A percentile compares a stretch with the other conserved stretches of the same genome.
These are phyloP conservation scores for Eriosoma lanigerum DNA, from an alignment of 1,140 invertebrate genomes.

Conservation along the genomic window DNA sequence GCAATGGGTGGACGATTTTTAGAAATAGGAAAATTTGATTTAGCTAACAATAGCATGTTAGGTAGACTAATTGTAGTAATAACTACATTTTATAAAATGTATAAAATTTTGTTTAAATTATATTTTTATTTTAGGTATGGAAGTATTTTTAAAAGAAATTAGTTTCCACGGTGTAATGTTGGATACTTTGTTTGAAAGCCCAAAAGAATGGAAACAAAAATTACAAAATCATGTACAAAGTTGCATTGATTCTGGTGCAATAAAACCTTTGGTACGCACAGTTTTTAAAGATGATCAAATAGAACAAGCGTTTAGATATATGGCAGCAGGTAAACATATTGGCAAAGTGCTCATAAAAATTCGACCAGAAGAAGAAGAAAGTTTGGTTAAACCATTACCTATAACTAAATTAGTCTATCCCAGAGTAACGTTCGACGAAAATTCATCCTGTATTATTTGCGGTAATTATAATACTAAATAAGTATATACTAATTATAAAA, in stretches of 20 bases:
- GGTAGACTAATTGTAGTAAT: slow-evolving; percentile 59
- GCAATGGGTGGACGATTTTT: slow-evolving; percentile 69
- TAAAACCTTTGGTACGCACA: slow-evolving; percentile 65
- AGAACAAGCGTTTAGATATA: slow-evolving; percentile 66
- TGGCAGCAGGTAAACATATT: slow-evolving; percentile 80
- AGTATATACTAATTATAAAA: background rate
- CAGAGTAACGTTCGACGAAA: slow-evolving; percentile 61
- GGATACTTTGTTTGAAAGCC: slow-evolving; percentile 69
- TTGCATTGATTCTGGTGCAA: slow-evolving; percentile 68
- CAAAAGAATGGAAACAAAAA: slow-evolving; percentile 57
- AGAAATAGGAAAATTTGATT: slow-evolving; percentile 74
- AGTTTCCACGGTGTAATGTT: slow-evolving; percentile 87
- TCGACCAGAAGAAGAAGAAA: slow-evolving; percentile 61
- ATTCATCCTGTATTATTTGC: slow-evolving; percentile 61
- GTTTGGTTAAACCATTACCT: slow-evolving; percentile 54
- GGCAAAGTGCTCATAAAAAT: slow-evolving; percentile 82
- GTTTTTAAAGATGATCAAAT: slow-evolving; percentile 66
- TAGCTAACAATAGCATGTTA: slow-evolving; percentile 67
- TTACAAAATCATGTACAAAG: slow-evolving; percentile 63
- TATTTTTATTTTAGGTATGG: slow-evolving; percentile 57
- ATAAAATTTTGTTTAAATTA: background rate
- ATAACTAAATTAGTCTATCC: slow-evolving; percentile 61
- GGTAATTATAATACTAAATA: slow-evolving; percentile 55
- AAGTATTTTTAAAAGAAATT: slow-evolving; percentile 78
- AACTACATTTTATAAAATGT: background rate